Base-by-base conservation (phyloP, 2,888 invertebrate genomes). In the Lumbricus terrestris region DNA sequence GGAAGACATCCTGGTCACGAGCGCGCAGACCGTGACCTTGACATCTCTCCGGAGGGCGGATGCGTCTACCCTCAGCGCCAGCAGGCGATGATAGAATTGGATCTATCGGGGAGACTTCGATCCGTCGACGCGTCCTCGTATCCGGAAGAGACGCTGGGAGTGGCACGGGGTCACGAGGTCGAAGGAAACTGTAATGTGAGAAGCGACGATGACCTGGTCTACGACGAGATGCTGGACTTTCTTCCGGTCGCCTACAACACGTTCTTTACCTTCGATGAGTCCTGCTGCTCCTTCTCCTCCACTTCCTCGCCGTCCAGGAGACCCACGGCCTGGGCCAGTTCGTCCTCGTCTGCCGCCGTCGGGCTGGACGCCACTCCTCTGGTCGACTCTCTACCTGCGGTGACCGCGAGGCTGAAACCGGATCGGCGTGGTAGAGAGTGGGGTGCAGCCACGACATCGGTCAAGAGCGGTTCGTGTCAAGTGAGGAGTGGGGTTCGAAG, bases 31-130 rank as follows among this genome's bases (percentile, higher is more conserved):
- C 69, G n/a, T 69, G 69, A 69, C 69, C 69, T 69, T 69, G 69
- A 69, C 69, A 69, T 69, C 11, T 85, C 85, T 29, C 34, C 85
- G 13, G 85, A 85, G 35, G 20, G 34, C 35, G 85, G 37, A 0
- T 85, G 34, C 85, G 85, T 85, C 85, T 85, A 85, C n/a, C 85
- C 85, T 29, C 85, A 85, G 35, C 85, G 85, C 85, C 85, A 85
- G 85, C 23, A 2, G 35, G 85, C 34, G 23, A 34, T 34, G 37
- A 85, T 37, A 34, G 85, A 85, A 23, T 35, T 85, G 20, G 85
- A 35, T 37, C 35, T 85, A 35, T 37, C 85, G 35, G 34, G 85
- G 6, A 35, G 5, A 37, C 85, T 34, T 34, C 85, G 85, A 29
- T 6, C 20, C 85, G 82, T n/a, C 18, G 83, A 83, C 33, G n/a